phyloP scores from a whole-genome alignment of 2,113 vertebrate species.

The Crotalus horridus region DNA sequence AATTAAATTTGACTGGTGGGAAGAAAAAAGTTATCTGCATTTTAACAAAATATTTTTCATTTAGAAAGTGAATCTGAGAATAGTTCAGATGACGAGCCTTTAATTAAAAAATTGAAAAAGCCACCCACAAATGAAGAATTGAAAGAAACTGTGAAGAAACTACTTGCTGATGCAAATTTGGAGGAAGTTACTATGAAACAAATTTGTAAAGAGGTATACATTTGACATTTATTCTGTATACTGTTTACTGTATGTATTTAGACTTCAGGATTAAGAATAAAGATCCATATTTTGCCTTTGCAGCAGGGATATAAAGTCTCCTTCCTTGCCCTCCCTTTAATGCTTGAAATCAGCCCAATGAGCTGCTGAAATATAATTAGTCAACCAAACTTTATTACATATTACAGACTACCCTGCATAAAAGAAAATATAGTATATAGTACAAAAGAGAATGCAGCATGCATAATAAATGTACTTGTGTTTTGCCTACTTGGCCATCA shows the following conservation, averaged over 20 bases:
- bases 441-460: not conserved
- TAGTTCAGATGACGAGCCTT: constrained; percentile 89
- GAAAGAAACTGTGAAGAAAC: constrained; percentile 81
- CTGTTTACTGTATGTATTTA: not conserved
- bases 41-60: constrained; percentile 46
- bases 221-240: not conserved
- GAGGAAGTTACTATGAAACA: constrained; percentile 98
- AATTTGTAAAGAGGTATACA: constrained; percentile 86
- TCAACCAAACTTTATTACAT: not conserved
- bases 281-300: not conserved
- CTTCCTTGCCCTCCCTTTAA: not conserved
- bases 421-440: not conserved
- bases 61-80: constrained; percentile 81
- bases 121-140: constrained; percentile 86
- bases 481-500: not conserved
- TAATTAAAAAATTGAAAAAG: constrained; percentile 90
- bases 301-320: not conserved
- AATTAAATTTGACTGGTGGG: not conserved
- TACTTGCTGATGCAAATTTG: constrained; percentile 86
- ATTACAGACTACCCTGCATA: not conserved
- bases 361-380: not conserved
- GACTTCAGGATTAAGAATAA: not conserved
- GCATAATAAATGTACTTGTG: not conserved
- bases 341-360: not conserved
- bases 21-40: constrained; percentile 17